A percentile compares a stretch with the other conserved stretches of the same genome.
phyloP scores from a whole-genome alignment of 2,888 invertebrate genomes.

The Amorpha juglandis region DNA sequence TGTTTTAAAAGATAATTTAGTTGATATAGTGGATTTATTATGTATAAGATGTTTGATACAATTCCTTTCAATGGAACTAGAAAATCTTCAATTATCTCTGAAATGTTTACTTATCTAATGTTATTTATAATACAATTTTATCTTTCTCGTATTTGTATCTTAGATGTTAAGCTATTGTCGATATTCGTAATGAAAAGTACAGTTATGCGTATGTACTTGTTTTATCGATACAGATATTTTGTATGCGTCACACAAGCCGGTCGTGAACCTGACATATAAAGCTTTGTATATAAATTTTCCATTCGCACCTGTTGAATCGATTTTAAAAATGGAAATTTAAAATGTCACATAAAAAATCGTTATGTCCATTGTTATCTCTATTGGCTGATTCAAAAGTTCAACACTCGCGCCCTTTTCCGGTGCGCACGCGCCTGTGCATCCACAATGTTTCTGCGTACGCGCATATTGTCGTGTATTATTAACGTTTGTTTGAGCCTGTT shows the following conservation, averaged over 20 bases:
- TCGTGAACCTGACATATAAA: constrained; percentile 27
- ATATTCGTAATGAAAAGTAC: neutral
- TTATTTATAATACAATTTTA: no score
- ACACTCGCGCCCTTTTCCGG: constrained; percentile 76
- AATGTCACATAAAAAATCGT: neutral
- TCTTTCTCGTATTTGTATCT: neutral
- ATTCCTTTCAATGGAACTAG: neutral
- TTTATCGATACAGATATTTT: neutral
- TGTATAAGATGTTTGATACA: no score
- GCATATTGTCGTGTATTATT: constrained; percentile 15
- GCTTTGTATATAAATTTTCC: constrained; percentile 28
- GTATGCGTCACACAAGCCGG: neutral
- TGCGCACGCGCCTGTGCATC: constrained; percentile 46
- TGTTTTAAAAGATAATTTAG: no score
- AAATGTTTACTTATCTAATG: no score
- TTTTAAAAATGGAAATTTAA: neutral
- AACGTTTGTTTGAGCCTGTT: constrained; percentile 4
- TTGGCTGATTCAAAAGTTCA: constrained; percentile 61
- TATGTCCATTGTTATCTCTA: constrained; percentile 25
- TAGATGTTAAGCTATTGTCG: neutral
- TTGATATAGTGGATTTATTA: no score
- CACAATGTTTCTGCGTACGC: constrained; percentile 21
- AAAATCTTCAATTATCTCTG: no score
- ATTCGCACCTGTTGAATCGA: neutral
- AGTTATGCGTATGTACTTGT: neutral